Percentiles rank a stretch among this genome's conserved stretches.
These are phyloP conservation scores for Agrypnus murinus DNA, from an alignment of 2,888 invertebrate genomes.

Conservation along the genomic window DNA sequence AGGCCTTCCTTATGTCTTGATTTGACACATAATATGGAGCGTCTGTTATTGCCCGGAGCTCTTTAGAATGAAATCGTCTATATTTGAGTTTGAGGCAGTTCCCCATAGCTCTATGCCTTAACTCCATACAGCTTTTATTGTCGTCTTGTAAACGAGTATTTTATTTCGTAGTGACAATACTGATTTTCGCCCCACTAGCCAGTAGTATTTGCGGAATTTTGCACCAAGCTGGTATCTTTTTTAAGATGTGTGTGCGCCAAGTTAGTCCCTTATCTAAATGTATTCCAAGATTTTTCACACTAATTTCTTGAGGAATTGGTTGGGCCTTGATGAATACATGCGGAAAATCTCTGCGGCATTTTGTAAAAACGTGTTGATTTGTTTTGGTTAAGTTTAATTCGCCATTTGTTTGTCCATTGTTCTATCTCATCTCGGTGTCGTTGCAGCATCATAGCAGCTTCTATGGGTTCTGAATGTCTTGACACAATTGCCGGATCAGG, in stretches of 20 bases:
- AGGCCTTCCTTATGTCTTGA: no score
- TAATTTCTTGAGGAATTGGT: background rate
- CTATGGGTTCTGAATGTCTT: no score
- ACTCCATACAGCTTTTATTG: background rate
- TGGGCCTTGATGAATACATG: background rate
- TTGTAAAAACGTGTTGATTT: constrained; percentile 1
- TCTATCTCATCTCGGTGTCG: background rate
- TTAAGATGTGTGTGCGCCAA: no score
- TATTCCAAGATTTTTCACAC: no score
- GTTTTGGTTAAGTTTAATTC: background rate
- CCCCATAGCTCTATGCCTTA: background rate
- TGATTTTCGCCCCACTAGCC: background rate
- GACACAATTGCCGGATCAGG: no score
- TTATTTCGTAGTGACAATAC: background rate
- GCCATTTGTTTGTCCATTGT: no score
- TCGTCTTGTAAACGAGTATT: background rate
- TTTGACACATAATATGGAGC: background rate
- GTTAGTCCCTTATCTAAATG: no score
- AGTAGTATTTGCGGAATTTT: constrained; percentile 2
- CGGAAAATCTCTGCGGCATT: no score
- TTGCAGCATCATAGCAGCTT: no score
- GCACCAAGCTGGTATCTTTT: constrained; percentile 1
- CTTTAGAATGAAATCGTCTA: no score
- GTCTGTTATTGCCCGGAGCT: constrained; percentile 1
- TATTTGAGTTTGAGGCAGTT: background rate